Conservation (phyloP, 2,113 vertebrate species). For the Pseudonaja textilis region DNA sequence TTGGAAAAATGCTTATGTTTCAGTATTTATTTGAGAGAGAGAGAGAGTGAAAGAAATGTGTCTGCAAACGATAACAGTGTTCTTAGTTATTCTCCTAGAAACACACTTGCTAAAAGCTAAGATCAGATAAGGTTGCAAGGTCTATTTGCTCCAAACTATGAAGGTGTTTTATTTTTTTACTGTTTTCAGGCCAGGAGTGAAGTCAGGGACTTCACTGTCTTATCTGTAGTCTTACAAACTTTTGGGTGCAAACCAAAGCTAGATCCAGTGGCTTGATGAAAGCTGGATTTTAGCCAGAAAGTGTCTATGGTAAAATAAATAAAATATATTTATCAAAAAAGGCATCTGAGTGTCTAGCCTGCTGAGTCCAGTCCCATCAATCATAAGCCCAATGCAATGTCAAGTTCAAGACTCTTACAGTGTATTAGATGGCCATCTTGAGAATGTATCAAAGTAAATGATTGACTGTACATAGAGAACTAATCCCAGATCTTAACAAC, state of each 20-base stretch:
- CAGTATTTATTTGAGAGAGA: not conserved
- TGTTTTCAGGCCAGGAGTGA: not conserved
- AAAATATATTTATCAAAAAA: not conserved
- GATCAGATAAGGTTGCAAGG: not conserved
- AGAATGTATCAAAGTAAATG: not conserved
- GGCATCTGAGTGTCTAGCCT: not conserved
- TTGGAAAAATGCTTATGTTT: not conserved
- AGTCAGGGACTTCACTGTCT: not conserved
- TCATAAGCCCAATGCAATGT: not conserved
- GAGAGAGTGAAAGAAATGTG: not conserved
- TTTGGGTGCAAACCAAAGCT: not conserved
- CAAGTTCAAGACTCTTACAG: not conserved
- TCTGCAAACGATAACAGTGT: not conserved
- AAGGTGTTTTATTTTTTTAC: not conserved
- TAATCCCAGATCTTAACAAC: not conserved
- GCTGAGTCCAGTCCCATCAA: not conserved
- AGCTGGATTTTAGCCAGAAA: not conserved
- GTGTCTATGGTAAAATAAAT: not conserved
- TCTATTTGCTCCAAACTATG: not conserved
- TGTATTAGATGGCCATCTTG: not conserved
- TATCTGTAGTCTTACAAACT: not conserved
- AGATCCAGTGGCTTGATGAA: not conserved
- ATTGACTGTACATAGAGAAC: not conserved
- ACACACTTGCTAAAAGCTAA: not conserved
- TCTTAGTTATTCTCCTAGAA: not conserved